Base-by-base conservation (phyloP, 2,888 invertebrate species). In the Cephalotes varians region DNA sequence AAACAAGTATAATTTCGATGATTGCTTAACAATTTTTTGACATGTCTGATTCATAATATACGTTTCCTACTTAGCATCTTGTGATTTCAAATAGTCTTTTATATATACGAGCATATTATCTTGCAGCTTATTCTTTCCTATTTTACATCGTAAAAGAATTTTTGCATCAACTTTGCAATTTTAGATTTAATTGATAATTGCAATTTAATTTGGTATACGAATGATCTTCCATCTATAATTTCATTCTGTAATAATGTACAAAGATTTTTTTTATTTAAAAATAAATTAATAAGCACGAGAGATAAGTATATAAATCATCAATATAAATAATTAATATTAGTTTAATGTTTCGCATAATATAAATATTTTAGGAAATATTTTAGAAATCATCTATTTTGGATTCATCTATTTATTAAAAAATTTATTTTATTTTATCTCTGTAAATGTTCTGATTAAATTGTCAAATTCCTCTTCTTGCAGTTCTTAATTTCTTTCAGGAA, bases 1-100 rank as follows among this genome's bases (percentile, higher is more conserved):
- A 6, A n/a, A 18, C 25, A 12, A 7, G 12, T 10, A 18, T 10
- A 73, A 40, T 44, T 51, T 56, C 25, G 37, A 25, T 25, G 9
- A 25, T 0, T 7, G n/a, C 10, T 10, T 49, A 64, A 74, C 37
- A 25, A 28, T 5, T 21, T 25, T 28, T 64, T 31, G 7, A 21
- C 12, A 51, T 15, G 67, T 49, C 49, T 49, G 67, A 69, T 21
- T 31, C 2, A 10, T 67, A 67, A 67, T 67, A 4, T 49, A n/a
- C 15, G 7, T 67, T 12, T 49, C 31, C 49, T 67, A 49, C 49
- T 56, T 31, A 31, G 31, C 2, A 5, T 49, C 44, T 49, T 31
- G 15, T n/a, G 7, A 12, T 3, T n/a, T 67, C 28, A 49, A 31
- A 49, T 49, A 7, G 28, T 67, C 49, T 58, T 21, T 49, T 49